These are phyloP conservation scores for Carassius gibelio DNA, from an alignment of 2,113 vertebrate species.

Conservation along the genomic window DNA sequence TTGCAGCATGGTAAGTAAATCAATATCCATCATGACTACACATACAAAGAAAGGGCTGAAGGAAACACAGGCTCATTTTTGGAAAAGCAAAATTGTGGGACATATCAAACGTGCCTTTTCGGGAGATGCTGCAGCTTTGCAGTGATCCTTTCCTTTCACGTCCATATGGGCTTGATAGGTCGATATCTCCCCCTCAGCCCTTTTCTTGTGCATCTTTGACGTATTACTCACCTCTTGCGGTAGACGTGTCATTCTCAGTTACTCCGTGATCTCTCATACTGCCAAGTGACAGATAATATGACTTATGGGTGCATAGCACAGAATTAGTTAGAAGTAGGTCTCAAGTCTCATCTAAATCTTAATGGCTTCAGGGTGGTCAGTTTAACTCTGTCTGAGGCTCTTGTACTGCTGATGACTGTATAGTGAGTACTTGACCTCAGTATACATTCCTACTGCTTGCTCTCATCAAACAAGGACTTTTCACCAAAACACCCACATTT, in stretches of 20 bases:
- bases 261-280: constrained; percentile 39
- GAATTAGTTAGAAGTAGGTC: background rate
- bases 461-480: background rate
- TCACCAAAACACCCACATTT: background rate
- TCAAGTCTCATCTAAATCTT: background rate
- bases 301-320: constrained; percentile 23
- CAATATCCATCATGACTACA: constrained; percentile 3
- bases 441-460: background rate
- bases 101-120: constrained; percentile 2
- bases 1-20: constrained; percentile 27
- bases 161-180: constrained; percentile 30
- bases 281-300: constrained; percentile 41
- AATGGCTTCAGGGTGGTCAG: background rate
- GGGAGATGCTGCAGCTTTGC: background rate
- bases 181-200: constrained; percentile 29
- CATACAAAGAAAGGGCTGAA: background rate
- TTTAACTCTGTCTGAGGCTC: background rate
- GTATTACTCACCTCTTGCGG: constrained; percentile 40
- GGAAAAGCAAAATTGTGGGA: background rate
- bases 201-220: constrained; percentile 25
- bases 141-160: constrained; percentile 3
- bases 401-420: background rate
- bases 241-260: constrained; percentile 42
- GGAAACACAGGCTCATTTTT: background rate
- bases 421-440: background rate